phyloP scores from a whole-genome alignment of 2,113 vertebrate genomes.

The Pelobates fuscus region DNA sequence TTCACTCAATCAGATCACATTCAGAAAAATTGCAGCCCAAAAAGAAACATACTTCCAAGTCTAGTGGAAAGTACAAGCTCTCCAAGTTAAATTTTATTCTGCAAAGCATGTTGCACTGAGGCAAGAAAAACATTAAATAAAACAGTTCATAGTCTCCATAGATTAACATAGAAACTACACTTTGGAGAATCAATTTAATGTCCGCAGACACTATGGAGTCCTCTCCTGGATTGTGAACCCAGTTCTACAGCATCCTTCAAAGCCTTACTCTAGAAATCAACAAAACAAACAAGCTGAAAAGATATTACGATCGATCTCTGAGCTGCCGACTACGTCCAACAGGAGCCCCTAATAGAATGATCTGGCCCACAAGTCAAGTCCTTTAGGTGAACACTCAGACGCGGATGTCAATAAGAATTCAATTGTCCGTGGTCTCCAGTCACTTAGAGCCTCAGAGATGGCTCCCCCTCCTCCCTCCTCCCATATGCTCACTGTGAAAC shows the following conservation, averaged over 20 bases:
- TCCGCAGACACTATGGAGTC: conserved; percentile 25
- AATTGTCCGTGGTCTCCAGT: conserved; percentile 75
- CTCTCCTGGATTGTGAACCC: background rate
- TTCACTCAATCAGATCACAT: no score
- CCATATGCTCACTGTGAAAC: conserved; percentile 62
- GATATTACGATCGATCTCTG: conserved; percentile 66
- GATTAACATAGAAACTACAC: no score
- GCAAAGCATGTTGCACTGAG: no score
- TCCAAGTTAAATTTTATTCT: no score
- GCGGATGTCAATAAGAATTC: conserved; percentile 82
- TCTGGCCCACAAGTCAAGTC: conserved; percentile 65
- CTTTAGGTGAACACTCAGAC: conserved; percentile 76
- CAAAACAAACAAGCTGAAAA: conserved; percentile 38
- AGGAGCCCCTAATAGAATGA: conserved; percentile 68
- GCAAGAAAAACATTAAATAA: no score
- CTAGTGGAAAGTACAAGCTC: no score
- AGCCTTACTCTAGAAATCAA: background rate
- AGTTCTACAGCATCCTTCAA: conserved; percentile 23
- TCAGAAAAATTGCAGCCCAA: no score
- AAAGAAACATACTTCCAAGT: no score
- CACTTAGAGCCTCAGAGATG: conserved; percentile 74
- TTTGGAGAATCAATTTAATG: background rate
- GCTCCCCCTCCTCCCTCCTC: conserved; percentile 53
- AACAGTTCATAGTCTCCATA: no score
- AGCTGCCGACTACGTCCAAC: conserved; percentile 56